Base-by-base conservation (phyloP, 2,888 invertebrate species). In the Diarsia dahlii region DNA sequence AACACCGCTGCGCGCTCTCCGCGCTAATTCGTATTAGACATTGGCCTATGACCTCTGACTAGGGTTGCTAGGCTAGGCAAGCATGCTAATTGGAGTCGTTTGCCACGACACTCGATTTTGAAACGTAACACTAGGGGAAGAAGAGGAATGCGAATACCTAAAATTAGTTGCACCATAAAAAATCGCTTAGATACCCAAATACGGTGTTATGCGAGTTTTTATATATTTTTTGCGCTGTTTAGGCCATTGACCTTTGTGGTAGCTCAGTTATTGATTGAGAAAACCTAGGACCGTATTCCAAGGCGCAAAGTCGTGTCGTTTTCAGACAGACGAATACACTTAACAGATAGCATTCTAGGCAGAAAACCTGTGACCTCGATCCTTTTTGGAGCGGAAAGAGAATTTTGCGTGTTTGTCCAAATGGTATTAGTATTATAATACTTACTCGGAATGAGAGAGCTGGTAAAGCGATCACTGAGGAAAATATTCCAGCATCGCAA, bases 21-120 rank as follows among this genome's bases (percentile, higher is more conserved):
- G 39, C 69, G 70, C 70, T 52, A 74, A 84, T 85, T 82, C 74
- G 79, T 77, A 78, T 78, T 88, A 88, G 87, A 82, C 88, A 85
- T 85, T 88, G 89, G 87, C 89, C 89, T 86, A 67, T 85, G 88
- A 85, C 88, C 80, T 74, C 58, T 13, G 62, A 67, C 28, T 82
- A 85, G 84, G 85, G 86, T 82, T 85, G 87, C 74, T 83, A 74
- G 62, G 87, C 74, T 83, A 74, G 62, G 54, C 65, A 56, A 73
- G 81, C 74, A 83, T 86, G 75, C 76, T 76, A 80, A 78, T 74
- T 75, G 1, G 52, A 80, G 52, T 72, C 69, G 69, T 76, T 79
- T 77, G 45, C 64, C 70, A 28, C 76, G 65, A 56, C 69, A 71
- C n/a, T 62, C 39, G 60, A 28, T 72, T 71, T 76, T 81, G 50